Evolutionary conservation across 2,888 invertebrate species (phyloP), one percentile per base, ranked within the genome.

Genomic region (Trichacis sp.): DNA sequence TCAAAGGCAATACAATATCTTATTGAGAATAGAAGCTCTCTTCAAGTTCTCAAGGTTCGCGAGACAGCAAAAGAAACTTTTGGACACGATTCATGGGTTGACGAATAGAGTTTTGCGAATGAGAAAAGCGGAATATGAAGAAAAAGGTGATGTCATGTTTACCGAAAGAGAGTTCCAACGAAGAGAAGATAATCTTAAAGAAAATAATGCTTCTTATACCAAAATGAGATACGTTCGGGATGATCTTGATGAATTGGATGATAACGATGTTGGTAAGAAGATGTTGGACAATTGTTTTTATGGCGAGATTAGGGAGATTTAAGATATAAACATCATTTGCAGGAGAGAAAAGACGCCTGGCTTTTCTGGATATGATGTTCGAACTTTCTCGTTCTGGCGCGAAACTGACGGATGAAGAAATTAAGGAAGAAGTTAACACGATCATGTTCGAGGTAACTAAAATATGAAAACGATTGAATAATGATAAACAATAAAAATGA

Each of bases 351-450:
- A 92, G 91, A 77, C 89, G 94, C 73, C 86, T 94, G 51, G 96
- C 96, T 48, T 96, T 96, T 85, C 88, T 96, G 72, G 96, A 97
- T 85, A 87, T 95, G 69, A 87, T 96, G 74, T 87, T 96, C 50
- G 93, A 94, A 81, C 90, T 92, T 73, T 89, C 92, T 59, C 90
- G 91, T 68, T 92, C 91, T 61, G 91, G 92, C 6, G 90, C 88
- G 55, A 88, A 88, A 40, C 88, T 93, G 55, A 88, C 90, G 19
- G 93, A 93, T 64, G 89, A 90, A 67, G 93, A 94, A 85, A 92
- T 94, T 71, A 91, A 91, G 74, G 93, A 94, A 79, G 92, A 94
- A 88, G 93, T 93, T 0, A 91, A 93, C 79, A 93, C 93, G 0
- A 93, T 94, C 73, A 93, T 94, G 93, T 93, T 93, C 81, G 92